Percentiles rank a stretch among this genome's conserved stretches.
Conservation (phyloP, 2,888 invertebrate genomes). For the Acronicta psi region DNA sequence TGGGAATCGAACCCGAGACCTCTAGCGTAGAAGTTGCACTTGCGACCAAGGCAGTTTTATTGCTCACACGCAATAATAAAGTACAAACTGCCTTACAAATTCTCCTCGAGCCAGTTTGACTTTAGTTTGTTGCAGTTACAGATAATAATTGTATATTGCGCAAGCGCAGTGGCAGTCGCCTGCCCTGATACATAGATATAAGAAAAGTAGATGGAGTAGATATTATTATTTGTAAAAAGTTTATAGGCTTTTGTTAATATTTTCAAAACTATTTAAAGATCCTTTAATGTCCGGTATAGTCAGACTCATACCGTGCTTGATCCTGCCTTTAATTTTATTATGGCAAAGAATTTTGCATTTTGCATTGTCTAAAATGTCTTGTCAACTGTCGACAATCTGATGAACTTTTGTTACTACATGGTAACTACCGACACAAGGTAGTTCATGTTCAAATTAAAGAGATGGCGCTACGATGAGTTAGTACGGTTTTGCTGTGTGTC, state of each 20-base stretch:
- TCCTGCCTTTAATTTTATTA: too few relatives aligned
- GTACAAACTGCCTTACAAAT: constrained; percentile 6
- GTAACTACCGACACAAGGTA: neutral
- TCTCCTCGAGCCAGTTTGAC: constrained; percentile 12
- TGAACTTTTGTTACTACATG: constrained; percentile 8
- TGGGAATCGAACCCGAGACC: too few relatives aligned
- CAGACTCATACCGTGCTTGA: too few relatives aligned
- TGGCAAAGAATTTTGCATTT: too few relatives aligned
- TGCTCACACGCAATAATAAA: neutral
- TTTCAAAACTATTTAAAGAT: too few relatives aligned
- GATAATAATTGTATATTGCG: constrained; percentile 66
- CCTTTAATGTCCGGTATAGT: too few relatives aligned
- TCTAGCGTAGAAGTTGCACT: too few relatives aligned
- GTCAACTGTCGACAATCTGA: constrained; percentile 10
- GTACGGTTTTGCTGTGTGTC: too few relatives aligned
- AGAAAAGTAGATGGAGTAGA: constrained; percentile 49
- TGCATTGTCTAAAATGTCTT: too few relatives aligned
- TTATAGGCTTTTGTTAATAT: too few relatives aligned
- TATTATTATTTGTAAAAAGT: neutral
- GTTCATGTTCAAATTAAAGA: constrained; percentile 3
- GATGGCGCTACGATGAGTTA: constrained; percentile 41
- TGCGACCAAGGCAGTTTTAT: too few relatives aligned
- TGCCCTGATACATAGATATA: constrained; percentile 53
- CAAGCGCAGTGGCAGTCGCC: constrained; percentile 52
- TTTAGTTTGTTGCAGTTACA: constrained; percentile 53